A percentile compares a stretch with the other conserved stretches of the same genome.
These are phyloP conservation scores for Sula dactylatra DNA, from an alignment of 2,113 vertebrate species.

Conservation along the genomic window DNA sequence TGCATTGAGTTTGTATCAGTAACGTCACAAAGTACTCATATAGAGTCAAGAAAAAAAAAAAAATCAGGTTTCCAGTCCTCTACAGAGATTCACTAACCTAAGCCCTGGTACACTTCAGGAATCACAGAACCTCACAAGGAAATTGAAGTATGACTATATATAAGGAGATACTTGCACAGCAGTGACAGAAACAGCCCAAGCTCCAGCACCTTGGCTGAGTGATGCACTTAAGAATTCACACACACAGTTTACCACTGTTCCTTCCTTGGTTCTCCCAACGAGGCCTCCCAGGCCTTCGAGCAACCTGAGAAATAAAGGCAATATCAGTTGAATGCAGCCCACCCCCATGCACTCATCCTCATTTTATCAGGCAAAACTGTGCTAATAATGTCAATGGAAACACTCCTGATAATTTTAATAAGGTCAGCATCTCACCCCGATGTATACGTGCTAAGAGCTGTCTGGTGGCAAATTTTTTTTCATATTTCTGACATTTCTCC, in stretches of 20 bases:
- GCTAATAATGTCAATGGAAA: background rate
- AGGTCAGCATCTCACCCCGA: background rate
- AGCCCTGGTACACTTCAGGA: background rate
- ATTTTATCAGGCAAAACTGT: background rate
- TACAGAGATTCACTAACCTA: background rate
- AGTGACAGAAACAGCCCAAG: background rate
- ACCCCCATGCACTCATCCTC: background rate
- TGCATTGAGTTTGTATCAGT: background rate
- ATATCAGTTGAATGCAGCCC: background rate
- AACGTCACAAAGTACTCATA: background rate
- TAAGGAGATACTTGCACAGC: background rate
- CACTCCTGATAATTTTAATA: rapidly evolving
- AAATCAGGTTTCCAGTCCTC: background rate
- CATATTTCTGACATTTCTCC: background rate
- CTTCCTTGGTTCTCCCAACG: rapidly evolving
- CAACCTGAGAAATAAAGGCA: background rate
- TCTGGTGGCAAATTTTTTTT: background rate
- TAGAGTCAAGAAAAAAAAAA: background rate
- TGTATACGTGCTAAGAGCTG: background rate
- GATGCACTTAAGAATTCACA: background rate
- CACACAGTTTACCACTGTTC: too few relatives aligned
- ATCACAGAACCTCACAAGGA: background rate
- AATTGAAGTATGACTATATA: too few relatives aligned
- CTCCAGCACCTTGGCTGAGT: background rate
- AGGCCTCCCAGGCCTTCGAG: background rate